Percentiles rank a stretch among this genome's conserved stretches.
Evolutionary conservation across 2,797 vertebrate genomes (phyloP).

Genomic region (Cyprinella venusta): DNA sequence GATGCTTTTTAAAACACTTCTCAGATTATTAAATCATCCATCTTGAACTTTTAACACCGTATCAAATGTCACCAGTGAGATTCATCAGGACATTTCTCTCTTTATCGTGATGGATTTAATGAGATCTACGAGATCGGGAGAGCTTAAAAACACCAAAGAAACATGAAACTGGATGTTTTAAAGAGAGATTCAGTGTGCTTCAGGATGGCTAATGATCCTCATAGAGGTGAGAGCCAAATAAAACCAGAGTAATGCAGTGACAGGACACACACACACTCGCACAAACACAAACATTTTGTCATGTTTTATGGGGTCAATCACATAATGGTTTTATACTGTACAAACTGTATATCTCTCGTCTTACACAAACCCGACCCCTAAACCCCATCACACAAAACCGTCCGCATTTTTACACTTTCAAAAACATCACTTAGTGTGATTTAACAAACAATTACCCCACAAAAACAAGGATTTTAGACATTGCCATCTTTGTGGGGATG

Average conservation of each 20-base stretch:
- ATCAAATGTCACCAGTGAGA: background rate
- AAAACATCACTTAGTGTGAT: no score
- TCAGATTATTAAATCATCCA: background rate
- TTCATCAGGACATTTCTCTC: background rate
- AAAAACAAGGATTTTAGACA: no score
- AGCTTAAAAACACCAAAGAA: background rate
- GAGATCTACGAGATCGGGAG: background rate
- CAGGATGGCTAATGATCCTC: conserved; percentile 1
- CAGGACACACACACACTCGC: no score
- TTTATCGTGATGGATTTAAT: background rate
- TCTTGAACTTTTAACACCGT: background rate
- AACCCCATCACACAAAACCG: no score
- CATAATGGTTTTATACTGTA: no score
- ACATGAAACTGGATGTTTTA: conserved; percentile 27
- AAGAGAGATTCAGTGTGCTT: conserved; percentile 2
- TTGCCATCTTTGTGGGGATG: no score
- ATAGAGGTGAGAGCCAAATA: conserved; percentile 16
- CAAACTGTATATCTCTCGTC: no score
- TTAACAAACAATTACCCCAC: no score
- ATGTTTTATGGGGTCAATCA: no score
- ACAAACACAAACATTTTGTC: no score
- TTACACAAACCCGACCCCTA: no score
- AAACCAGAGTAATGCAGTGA: conserved; percentile 9
- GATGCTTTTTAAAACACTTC: background rate
- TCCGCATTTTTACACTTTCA: no score